Evolutionary conservation across 2,797 vertebrate species (phyloP).

Genomic region (Lithobates sylvaticus): DNA sequence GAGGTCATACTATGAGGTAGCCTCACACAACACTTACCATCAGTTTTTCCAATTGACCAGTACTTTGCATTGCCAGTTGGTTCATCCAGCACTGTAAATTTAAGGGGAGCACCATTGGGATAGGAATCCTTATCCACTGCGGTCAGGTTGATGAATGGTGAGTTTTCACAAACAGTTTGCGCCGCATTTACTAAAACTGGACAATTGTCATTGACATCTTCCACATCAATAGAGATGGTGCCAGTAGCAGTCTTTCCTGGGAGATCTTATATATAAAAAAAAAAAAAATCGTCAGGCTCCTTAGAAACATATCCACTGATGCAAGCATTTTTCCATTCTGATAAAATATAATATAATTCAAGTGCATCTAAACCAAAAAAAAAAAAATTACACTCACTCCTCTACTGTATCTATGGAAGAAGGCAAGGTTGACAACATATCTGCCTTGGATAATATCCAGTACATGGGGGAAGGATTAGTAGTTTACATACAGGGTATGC

Average conservation of each 20-base stretch:
- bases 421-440: too few relatives aligned
- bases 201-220: constrained; percentile 89
- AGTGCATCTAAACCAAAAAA: too few relatives aligned
- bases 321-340: not conserved
- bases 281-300: constrained; percentile 25
- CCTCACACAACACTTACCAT: constrained; percentile 76
- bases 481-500: too few relatives aligned
- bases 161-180: constrained; percentile 76
- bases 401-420: too few relatives aligned
- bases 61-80: constrained; percentile 74
- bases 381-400: too few relatives aligned
- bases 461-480: too few relatives aligned
- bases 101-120: constrained; percentile 83
- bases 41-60: constrained; percentile 81
- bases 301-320: not conserved
- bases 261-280: constrained; percentile 73
- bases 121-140: constrained; percentile 80
- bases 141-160: constrained; percentile 77
- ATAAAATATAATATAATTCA: too few relatives aligned
- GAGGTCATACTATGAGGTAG: too few relatives aligned
- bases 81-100: constrained; percentile 79
- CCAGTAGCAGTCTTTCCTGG: constrained; percentile 87
- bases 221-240: constrained; percentile 84
- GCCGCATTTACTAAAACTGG: constrained; percentile 78
- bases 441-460: too few relatives aligned